Evolutionary conservation across 1,140 invertebrate genomes (phyloP), one percentile per base, ranked within the genome.

Genomic region (Dryas iulia): DNA sequence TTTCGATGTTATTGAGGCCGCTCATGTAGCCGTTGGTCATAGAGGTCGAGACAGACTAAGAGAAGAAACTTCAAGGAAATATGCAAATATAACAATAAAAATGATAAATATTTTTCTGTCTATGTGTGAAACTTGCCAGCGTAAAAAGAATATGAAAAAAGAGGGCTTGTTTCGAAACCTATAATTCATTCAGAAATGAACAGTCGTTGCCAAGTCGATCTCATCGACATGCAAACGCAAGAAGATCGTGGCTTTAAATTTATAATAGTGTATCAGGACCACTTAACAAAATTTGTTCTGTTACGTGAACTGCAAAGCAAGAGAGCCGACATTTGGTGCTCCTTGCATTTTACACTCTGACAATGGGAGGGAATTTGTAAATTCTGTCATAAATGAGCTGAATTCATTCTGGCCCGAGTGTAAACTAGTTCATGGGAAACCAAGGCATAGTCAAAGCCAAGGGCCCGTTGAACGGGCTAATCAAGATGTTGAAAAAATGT

Each of bases 361-460:
- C 14, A 58, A 58, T 12, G 56, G 56, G 3, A 58, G 56, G n/a
- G 26, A 47, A 52, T 61, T 61, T 61, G 31, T 47, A 8, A 61
- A 61, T 61, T 24, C 21, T 47, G 35, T 61, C 24, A 33, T 61
- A 58, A 5, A n/a, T 58, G 24, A 58, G 23, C 11, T 58, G 4
- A 12, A 2, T 2, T 26, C 1, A 5, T n/a, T 61, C 6, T 93
- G 87, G 86, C 72, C 70, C 23, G 84, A 87, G 63, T 54, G 84
- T 18, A 90, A 90, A 76, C 87, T 89, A 11, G 74, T 87, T 6
- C 76, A 86, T 65, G 86, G 84, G 23, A 82, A 86, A 59, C 82
- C 81, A 28, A 56, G 78, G 12, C 79, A 84, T 52, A 81, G 73
- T 61, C 69, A 77, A 63, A 59, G 56, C 10, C 69, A 74, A 59